A percentile compares a stretch with the other conserved stretches of the same genome.
These are phyloP conservation scores for Rallus crepitans DNA, from an alignment of 2,797 vertebrate species.

Conservation along the genomic window DNA sequence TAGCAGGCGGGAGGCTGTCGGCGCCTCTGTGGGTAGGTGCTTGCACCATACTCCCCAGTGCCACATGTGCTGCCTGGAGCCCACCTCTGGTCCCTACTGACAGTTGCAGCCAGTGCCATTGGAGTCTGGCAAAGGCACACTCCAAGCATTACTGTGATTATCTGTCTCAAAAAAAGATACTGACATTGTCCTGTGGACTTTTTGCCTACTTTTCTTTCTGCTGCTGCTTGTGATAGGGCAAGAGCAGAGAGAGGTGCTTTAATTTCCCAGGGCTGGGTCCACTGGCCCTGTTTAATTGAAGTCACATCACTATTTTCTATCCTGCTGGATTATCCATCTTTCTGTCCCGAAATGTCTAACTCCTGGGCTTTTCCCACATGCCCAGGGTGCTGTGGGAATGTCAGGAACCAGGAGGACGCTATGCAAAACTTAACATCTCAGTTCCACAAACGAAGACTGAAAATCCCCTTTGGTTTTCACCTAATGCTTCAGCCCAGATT, in stretches of 20 bases:
- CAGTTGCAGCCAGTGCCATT: accelerated
- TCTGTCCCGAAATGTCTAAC: background rate
- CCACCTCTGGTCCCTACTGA: background rate
- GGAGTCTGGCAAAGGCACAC: background rate
- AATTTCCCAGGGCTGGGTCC: background rate
- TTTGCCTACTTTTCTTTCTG: background rate
- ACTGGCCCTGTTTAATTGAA: background rate
- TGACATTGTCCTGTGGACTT: background rate
- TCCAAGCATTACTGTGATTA: accelerated
- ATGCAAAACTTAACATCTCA: background rate
- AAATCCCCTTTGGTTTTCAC: background rate
- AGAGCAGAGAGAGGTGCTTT: background rate
- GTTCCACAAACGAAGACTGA: accelerated
- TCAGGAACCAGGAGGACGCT: background rate
- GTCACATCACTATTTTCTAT: background rate
- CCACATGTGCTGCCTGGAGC: background rate
- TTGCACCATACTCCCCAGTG: accelerated
- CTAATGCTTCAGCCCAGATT: background rate
- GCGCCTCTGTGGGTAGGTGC: background rate
- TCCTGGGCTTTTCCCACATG: background rate
- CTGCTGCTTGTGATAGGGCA: background rate
- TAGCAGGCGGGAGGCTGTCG: accelerated
- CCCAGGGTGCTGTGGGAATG: background rate
- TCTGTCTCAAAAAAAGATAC: background rate
- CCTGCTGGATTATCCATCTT: background rate